phyloP scores from a whole-genome alignment of 2,797 vertebrate species.

The Liparis tanakae region DNA sequence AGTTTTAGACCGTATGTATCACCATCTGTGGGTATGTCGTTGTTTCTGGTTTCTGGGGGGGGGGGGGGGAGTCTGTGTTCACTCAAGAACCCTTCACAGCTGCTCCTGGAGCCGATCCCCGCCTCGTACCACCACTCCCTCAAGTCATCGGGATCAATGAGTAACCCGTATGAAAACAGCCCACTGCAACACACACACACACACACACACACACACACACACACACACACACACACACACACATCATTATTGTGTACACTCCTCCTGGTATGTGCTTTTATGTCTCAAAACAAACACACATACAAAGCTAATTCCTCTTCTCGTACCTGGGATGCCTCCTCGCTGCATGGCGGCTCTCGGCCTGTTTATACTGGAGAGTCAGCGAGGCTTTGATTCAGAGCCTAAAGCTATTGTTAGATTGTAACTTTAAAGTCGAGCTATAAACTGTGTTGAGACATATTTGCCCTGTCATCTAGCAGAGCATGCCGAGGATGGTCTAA shows the following conservation, averaged over 20 bases:
- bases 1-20: neutral
- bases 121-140: conserved; percentile 74
- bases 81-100: conserved; percentile 36
- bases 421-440: conserved; percentile 74
- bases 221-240: too few relatives aligned
- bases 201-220: conserved; percentile 23
- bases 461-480: conserved; percentile 77
- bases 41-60: neutral
- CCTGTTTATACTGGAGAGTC: conserved; percentile 66
- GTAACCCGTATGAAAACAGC: conserved; percentile 73
- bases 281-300: conserved; percentile 52
- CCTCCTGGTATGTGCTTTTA: conserved; percentile 70
- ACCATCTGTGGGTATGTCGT: conserved; percentile 12
- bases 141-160: conserved; percentile 73
- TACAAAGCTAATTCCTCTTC: conserved; percentile 39
- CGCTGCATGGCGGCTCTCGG: conserved; percentile 45
- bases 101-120: conserved; percentile 57
- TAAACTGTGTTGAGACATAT: conserved; percentile 79
- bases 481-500: conserved; percentile 65
- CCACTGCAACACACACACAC: conserved; percentile 39
- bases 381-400: conserved; percentile 63
- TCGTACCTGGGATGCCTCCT: conserved; percentile 46
- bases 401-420: conserved; percentile 73
- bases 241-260: conserved; percentile 63
- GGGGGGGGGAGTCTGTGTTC: conserved; percentile 43